phyloP scores from a whole-genome alignment of 1,140 invertebrate species.

The Neodiprion virginianus region DNA sequence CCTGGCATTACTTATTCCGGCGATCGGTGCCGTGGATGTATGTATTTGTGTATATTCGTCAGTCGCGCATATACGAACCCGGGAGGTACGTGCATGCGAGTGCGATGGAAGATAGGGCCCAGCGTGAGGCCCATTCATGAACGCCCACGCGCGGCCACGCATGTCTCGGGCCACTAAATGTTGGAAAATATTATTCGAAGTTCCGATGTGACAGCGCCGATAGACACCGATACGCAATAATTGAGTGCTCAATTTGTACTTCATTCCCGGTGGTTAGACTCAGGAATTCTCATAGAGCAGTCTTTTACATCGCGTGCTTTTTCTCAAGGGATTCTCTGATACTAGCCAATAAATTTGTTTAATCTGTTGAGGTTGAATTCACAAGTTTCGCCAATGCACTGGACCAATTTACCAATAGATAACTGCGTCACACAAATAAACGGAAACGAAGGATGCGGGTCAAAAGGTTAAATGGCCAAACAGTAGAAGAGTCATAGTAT shows the following conservation, averaged over 20 bases:
- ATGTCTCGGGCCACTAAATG: constrained; percentile 11
- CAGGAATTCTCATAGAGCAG: background rate
- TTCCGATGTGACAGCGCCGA: background rate
- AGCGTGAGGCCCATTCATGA: constrained; percentile 39
- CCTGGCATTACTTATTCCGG: constrained; percentile 32
- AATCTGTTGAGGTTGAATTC: too few relatives aligned
- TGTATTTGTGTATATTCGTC: constrained; percentile 15
- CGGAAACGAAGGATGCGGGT: too few relatives aligned
- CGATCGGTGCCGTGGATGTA: constrained; percentile 18
- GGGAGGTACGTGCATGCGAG: constrained; percentile 18
- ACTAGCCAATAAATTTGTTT: too few relatives aligned
- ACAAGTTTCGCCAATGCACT: too few relatives aligned
- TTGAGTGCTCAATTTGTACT: background rate
- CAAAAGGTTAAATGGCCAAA: too few relatives aligned
- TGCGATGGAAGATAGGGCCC: constrained; percentile 11
- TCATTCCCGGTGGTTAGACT: background rate
- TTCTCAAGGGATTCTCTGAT: background rate
- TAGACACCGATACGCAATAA: constrained; percentile 7
- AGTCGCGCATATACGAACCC: constrained; percentile 21
- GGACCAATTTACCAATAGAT: too few relatives aligned
- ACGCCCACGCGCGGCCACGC: constrained; percentile 29
- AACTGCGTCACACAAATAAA: too few relatives aligned
- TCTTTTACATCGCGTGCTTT: background rate
- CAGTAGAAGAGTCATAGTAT: too few relatives aligned
- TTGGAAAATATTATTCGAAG: constrained; percentile 7